phyloP scores from a whole-genome alignment of 2,888 invertebrate species.

The Lepidonotus clava region DNA sequence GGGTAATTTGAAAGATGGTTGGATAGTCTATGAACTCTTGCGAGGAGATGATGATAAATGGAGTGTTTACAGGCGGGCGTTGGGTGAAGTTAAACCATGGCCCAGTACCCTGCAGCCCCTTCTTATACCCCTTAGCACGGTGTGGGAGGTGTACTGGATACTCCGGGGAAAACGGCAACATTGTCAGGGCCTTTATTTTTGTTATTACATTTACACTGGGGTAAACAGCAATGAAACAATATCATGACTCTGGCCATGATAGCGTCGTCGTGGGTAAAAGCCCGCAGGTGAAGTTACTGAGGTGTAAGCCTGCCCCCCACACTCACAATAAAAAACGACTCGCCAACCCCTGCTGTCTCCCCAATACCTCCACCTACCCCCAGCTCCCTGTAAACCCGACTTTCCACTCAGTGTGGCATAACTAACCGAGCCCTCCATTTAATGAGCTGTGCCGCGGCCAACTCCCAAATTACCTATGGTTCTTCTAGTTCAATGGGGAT shows the following conservation, averaged over 20 bases:
- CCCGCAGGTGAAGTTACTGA: constrained; percentile 19
- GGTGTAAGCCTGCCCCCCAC: not conserved
- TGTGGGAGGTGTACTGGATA: no score
- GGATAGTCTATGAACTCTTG: no score
- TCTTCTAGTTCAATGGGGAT: constrained; percentile 30
- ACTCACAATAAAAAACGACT: no score
- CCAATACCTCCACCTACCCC: constrained; percentile 21
- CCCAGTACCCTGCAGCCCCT: not conserved
- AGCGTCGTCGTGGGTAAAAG: not conserved
- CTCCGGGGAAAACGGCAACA: no score
- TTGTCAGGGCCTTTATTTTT: no score
- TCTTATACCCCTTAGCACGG: no score
- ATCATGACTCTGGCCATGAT: constrained; percentile 15
- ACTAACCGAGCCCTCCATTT: not conserved
- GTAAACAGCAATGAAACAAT: not conserved
- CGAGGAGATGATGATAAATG: constrained; percentile 1
- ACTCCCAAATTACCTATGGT: constrained; percentile 35
- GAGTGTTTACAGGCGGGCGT: not conserved
- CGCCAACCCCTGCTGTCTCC: not conserved
- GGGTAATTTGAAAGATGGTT: not conserved
- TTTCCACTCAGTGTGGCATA: constrained; percentile 37
- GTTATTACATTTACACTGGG: not conserved
- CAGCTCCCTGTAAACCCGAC: not conserved
- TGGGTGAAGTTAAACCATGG: not conserved
- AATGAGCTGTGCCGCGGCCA: constrained; percentile 27